Percentiles rank a stretch among this genome's conserved stretches.
These are phyloP conservation scores for Orthonevra nobilis DNA, from an alignment of 2,888 invertebrate species.

Conservation along the genomic window DNA sequence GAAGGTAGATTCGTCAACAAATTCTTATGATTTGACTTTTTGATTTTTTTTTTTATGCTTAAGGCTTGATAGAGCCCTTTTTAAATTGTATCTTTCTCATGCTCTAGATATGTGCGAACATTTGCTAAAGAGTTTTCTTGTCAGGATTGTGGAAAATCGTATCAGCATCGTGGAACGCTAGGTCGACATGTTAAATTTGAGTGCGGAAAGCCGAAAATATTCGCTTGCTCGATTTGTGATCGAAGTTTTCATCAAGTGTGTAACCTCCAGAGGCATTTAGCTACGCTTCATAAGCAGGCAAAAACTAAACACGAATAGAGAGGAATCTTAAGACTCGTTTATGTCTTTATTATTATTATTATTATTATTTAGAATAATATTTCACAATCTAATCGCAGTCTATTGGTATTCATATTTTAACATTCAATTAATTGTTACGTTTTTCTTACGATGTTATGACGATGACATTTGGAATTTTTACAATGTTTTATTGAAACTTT, in stretches of 20 bases:
- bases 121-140: slow-evolving; percentile 46
- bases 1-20: slow-evolving; percentile 25
- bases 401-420: too few species aligned
- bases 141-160: slow-evolving; percentile 67
- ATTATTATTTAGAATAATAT: too few species aligned
- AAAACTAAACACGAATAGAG: not conserved
- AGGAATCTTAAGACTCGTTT: not conserved
- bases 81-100: not conserved
- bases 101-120: not conserved
- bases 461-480: too few species aligned
- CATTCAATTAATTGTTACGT: too few species aligned
- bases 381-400: slow-evolving; percentile 6
- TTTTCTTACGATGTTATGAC: too few species aligned
- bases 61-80: too few species aligned
- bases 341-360: not conserved
- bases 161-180: slow-evolving; percentile 86
- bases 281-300: slow-evolving; percentile 42
- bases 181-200: slow-evolving; percentile 84
- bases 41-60: not conserved
- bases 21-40: too few species aligned
- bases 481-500: too few species aligned
- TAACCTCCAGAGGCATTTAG: slow-evolving; percentile 68
- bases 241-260: slow-evolving; percentile 77
- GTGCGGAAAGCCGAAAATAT: slow-evolving; percentile 78
- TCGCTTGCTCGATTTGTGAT: slow-evolving; percentile 77